Evolutionary conservation across 2,797 vertebrate species (phyloP), one percentile per base, ranked within the genome.

Genomic region (Remorina albescens): DNA sequence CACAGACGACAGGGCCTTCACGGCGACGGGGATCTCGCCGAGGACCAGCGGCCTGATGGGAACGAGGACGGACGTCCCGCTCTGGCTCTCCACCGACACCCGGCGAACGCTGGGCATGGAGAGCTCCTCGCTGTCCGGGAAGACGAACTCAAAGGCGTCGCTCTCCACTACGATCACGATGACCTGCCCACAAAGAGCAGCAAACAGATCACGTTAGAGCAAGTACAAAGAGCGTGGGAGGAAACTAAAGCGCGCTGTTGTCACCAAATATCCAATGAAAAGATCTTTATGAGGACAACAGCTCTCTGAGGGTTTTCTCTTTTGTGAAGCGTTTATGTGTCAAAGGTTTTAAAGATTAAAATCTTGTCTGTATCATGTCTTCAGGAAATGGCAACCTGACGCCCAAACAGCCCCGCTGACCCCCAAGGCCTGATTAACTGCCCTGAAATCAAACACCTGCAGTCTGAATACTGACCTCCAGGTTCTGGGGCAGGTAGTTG

Each of bases 401-500:
- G 3, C 41, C 28, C 28, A 8, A n/a, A n/a, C n/a, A n/a, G n/a
- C n/a, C n/a, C n/a, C n/a, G n/a, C n/a, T n/a, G n/a, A n/a, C n/a
- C n/a, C n/a, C n/a, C n/a, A n/a, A n/a, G 18, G n/a, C n/a, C n/a
- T n/a, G n/a, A n/a, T n/a, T n/a, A n/a, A n/a, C n/a, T n/a, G n/a
- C n/a, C n/a, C 32, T 46, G 79, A 56, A 60, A 74, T 18, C 23
- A 34, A 39, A 69, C 47, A 47, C 44, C 34, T 30, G 34, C 15
- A n/a, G 39, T 8, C 16, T 18, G 25, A 26, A 3, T 55, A 37
- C 41, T n/a, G 91, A 97, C 97, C 96, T 96, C 84, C 64, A 90
- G 89, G 51, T 89, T 87, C 54, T 92, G 67, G 47, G 93, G 83
- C 75, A 96, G 91, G 90, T 97, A 96, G 93, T 97, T 99, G 88